Evolutionary conservation across 2,888 invertebrate species (phyloP).

Genomic region (Spodoptera exigua): DNA sequence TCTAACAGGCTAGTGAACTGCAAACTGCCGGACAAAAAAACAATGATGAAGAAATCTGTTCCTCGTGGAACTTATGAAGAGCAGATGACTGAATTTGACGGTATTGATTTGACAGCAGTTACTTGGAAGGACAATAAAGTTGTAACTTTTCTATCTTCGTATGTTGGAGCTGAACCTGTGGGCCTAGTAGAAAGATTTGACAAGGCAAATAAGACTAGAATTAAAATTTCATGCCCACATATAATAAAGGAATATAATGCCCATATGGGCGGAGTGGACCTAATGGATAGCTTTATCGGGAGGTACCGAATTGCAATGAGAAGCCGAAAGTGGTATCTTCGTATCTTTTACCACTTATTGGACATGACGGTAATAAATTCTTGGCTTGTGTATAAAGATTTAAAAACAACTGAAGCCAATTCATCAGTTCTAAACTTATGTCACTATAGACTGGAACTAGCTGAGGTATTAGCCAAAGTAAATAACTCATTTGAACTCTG

Average conservation of each 20-base stretch:
- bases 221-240: constrained; percentile 55
- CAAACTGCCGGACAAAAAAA: no score
- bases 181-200: constrained; percentile 56
- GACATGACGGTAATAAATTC: constrained; percentile 67
- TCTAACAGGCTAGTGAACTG: constrained; percentile 53
- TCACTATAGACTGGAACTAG: constrained; percentile 65
- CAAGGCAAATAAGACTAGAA: constrained; percentile 51
- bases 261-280: no score
- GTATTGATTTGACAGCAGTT: constrained; percentile 61
- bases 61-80: constrained; percentile 61
- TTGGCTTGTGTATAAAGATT: constrained; percentile 62
- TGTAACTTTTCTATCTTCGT: constrained; percentile 63
- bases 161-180: constrained; percentile 62
- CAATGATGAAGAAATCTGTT: constrained; percentile 61
- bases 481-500: no score
- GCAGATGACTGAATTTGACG: constrained; percentile 58
- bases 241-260: constrained; percentile 64
- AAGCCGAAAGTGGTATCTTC: constrained; percentile 50
- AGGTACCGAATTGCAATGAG: constrained; percentile 58
- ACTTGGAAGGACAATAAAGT: constrained; percentile 65
- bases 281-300: constrained; percentile 55
- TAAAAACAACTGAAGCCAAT: constrained; percentile 37
- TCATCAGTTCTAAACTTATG: constrained; percentile 58
- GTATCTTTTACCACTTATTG: constrained; percentile 67
- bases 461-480: constrained; percentile 62